Conservation (phyloP, 2,797 vertebrate species). For the Pseudochirops cupreus region DNA sequence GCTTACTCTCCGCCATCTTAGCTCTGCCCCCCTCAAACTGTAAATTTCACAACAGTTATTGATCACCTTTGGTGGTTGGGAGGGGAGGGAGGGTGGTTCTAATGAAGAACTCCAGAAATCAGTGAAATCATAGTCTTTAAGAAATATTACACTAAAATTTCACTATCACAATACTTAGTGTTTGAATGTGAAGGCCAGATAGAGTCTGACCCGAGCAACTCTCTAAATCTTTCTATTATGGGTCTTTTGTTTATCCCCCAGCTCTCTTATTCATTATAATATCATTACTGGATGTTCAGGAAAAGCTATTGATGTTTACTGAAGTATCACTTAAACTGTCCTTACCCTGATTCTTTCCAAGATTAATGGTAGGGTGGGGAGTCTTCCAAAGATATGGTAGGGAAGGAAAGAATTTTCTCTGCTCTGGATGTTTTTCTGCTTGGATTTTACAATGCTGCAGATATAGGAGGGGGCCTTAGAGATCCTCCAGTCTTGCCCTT, state of each 20-base stretch:
- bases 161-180: slow-evolving; percentile 1
- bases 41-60: not conserved
- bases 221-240: slow-evolving; percentile 6
- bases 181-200: slow-evolving; percentile 17
- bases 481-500: not conserved
- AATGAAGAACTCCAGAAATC: not conserved
- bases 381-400: not conserved
- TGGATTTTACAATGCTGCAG: not conserved
- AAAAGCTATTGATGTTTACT: not conserved
- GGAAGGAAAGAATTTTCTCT: not conserved
- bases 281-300: not conserved
- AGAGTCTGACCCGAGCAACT: not conserved
- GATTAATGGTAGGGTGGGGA: not conserved
- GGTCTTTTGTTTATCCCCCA: not conserved
- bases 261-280: slow-evolving; percentile 1
- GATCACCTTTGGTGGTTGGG: not conserved
- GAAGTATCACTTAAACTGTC: slow-evolving; percentile 1
- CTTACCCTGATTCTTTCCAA: not conserved
- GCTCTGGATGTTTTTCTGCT: not conserved
- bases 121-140: not conserved
- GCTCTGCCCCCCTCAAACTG: not conserved
- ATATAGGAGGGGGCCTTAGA: not conserved
- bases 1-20: too few species aligned
- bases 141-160: not conserved
- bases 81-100: not conserved